Evolutionary conservation across 35 echinoderm and acorn worm genomes (phyloP).

Genomic region (Heliocidaris tuberculata): DNA sequence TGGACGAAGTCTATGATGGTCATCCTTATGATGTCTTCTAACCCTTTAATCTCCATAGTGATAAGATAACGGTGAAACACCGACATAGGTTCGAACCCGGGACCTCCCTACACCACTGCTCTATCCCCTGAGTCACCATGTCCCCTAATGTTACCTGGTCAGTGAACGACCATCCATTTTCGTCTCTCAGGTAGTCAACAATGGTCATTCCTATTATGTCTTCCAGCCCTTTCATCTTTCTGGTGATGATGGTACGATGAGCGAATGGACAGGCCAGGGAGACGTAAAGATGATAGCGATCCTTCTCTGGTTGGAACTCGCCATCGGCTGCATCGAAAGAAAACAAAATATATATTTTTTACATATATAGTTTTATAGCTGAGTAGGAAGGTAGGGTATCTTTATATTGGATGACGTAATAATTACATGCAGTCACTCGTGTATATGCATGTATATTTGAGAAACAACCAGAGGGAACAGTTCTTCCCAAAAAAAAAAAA

Average conservation of each 20-base stretch:
- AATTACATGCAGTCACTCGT: no score
- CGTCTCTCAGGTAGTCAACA: constrained; percentile 75
- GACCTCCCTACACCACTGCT: no score
- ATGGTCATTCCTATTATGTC: constrained; percentile 73
- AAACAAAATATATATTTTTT: not conserved
- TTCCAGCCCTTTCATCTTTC: constrained; percentile 83
- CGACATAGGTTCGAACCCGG: no score
- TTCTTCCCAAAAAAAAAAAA: no score
- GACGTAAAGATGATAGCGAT: constrained; percentile 84
- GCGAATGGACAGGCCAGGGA: constrained; percentile 91
- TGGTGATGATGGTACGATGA: constrained; percentile 69
- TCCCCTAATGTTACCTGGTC: constrained; percentile 58
- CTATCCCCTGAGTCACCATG: not conserved
- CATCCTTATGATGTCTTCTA: no score
- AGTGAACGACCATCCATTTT: constrained; percentile 89
- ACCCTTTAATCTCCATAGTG: no score
- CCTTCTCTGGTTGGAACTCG: constrained; percentile 71
- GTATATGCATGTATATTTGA: not conserved
- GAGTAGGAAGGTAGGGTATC: no score
- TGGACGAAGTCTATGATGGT: no score
- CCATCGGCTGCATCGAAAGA: constrained; percentile 58
- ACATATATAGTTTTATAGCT: not conserved
- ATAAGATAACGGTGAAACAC: no score
- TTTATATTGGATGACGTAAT: no score
- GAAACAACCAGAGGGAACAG: not conserved